Evolutionary conservation across 35 echinoderm and acorn worm genomes (phyloP).

Genomic region (Acanthaster planci): DNA sequence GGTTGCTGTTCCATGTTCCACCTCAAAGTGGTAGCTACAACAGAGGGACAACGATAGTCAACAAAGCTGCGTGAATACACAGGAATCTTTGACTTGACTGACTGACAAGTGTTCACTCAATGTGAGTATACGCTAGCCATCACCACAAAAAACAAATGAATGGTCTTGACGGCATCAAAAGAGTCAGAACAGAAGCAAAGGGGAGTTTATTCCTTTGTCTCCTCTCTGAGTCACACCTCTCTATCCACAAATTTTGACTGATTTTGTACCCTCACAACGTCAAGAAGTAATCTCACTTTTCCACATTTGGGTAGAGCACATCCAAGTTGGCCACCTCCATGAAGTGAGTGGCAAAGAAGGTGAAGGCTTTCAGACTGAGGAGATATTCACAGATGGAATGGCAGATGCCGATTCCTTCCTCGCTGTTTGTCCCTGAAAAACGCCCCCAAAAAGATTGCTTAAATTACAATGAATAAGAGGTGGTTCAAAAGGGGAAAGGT

Average conservation of each 20-base stretch:
- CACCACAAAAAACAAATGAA: too few species aligned
- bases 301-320: conserved; percentile 92
- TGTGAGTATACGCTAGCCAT: too few species aligned
- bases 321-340: conserved; percentile 86
- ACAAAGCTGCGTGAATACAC: neutral
- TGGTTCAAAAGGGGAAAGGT: neutral
- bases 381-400: conserved; percentile 94
- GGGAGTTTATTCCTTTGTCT: too few species aligned
- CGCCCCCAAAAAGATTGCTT: neutral
- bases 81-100: too few species aligned
- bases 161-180: too few species aligned
- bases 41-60: neutral
- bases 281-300: conserved; percentile 74
- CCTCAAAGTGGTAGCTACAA: conserved; percentile 83
- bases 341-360: conserved; percentile 96
- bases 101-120: too few species aligned
- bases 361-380: conserved; percentile 84
- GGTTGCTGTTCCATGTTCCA: conserved; percentile 48
- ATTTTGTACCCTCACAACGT: too few species aligned
- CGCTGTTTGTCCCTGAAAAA: conserved; percentile 77
- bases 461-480: neutral
- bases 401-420: conserved; percentile 95
- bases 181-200: too few species aligned
- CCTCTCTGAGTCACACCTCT: too few species aligned
- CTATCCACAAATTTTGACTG: too few species aligned